Base-by-base conservation (phyloP, 2,888 invertebrate species). In the Dolichomitus sp. region DNA sequence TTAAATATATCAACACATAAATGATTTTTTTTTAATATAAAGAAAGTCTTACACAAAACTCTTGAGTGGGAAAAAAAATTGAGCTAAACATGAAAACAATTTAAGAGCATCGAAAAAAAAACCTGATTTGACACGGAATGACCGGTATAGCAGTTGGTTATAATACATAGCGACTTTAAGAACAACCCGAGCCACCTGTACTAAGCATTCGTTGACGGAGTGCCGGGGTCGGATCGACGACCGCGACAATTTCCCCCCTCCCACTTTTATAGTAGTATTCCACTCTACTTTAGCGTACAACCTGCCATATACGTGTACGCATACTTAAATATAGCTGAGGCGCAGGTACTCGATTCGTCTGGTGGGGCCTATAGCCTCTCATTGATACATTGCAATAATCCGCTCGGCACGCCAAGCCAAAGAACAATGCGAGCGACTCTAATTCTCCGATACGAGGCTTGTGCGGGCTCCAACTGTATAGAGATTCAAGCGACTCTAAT, bases 371-470 rank as follows among this genome's bases (percentile, higher is more conserved):
- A 19, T 14, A 52, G 23, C 7, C 19, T 69, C 59, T 75, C 69
- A 70, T 78, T 75, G 65, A 82, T 74, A 42, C 70, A 48, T 63
- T 70, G 69, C 79, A 70, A 79, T 82, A 82, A 75, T 59, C 74
- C 78, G 61, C 48, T 1, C 65, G 65, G 78, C 63, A 66, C 69
- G 82, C 69, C 50, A 59, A 75, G 57, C 65, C 79, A 66, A 65
- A 61, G 81, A 82, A 82, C 79, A 82, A 82, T 79, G 42, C 23
- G 11, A 23, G 73, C 50, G 42, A 70, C 69, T 70, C 65, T 75
- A 75, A 82, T 78, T 82, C 82, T 23, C 65, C 74, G 79, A 82
- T 82, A 79, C 70, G 82, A 74, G 82, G 52, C 70, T 75, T 59
- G 54, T 37, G 68, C 40, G 17, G 17, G 59, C 27, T 57, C 12